These are phyloP conservation scores for Sebastes taczanowskii DNA, from an alignment of 2,797 vertebrate genomes.

Conservation along the genomic window DNA sequence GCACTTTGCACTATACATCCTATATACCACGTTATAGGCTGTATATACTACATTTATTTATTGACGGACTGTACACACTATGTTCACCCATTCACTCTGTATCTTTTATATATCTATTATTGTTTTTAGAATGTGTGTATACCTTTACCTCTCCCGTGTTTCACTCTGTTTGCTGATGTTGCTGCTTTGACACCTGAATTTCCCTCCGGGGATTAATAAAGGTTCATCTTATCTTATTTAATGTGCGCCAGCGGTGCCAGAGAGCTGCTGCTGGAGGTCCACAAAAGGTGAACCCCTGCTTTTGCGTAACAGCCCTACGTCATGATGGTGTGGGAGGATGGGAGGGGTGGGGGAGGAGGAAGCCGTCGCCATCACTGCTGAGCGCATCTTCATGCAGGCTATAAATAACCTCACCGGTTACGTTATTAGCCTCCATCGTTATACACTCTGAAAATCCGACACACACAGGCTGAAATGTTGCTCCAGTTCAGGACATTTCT, in stretches of 20 bases:
- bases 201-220: too few species aligned
- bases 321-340: conserved; percentile 58
- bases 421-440: conserved; percentile 47
- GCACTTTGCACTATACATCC: too few species aligned
- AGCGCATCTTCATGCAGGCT: conserved; percentile 62
- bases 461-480: background rate
- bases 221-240: too few species aligned
- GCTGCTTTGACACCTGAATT: too few species aligned
- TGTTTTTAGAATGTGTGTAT: too few species aligned
- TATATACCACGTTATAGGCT: too few species aligned
- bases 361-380: conserved; percentile 64
- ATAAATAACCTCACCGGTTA: conserved; percentile 70
- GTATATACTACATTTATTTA: too few species aligned
- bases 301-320: conserved; percentile 78
- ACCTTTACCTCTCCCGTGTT: too few species aligned
- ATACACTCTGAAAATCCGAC: conserved; percentile 3
- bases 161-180: too few species aligned
- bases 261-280: conserved; percentile 38
- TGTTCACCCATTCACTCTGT: too few species aligned
- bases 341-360: conserved; percentile 35
- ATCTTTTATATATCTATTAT: too few species aligned
- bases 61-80: too few species aligned
- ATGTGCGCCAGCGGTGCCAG: conserved; percentile 13
- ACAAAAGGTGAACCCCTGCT: conserved; percentile 79
- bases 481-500: background rate